Conservation (phyloP, 2,888 invertebrate genomes). For the Cryptosula pallasiana region DNA sequence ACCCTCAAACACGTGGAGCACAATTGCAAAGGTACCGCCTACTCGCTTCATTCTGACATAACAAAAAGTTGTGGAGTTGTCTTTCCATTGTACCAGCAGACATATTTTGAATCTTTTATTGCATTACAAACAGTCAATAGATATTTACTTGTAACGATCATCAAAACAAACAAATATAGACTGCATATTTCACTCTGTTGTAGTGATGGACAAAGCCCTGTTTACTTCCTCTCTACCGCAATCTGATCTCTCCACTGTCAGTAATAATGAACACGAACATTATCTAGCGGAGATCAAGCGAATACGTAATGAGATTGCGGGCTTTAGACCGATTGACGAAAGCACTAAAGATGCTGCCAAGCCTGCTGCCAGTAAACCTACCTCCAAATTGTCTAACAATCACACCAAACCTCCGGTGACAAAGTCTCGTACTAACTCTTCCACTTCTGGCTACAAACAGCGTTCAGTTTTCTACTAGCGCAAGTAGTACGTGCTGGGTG, state of each 20-base stretch:
- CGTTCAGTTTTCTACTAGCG: background rate
- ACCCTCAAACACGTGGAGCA: conserved; percentile 3
- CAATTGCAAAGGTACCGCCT: conserved; percentile 16
- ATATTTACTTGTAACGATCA: too few relatives aligned
- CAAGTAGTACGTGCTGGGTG: too few relatives aligned
- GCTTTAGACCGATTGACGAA: conserved; percentile 47
- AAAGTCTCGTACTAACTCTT: background rate
- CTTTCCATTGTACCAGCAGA: too few relatives aligned
- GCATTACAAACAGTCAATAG: too few relatives aligned
- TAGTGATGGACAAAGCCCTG: conserved; percentile 42
- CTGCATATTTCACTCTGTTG: too few relatives aligned
- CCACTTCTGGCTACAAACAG: background rate
- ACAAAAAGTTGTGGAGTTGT: too few relatives aligned
- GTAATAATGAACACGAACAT: conserved; percentile 35
- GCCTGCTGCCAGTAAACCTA: background rate
- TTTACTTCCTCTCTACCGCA: conserved; percentile 32
- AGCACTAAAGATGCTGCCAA: background rate
- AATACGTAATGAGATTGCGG: conserved; percentile 43
- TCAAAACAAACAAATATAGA: too few relatives aligned
- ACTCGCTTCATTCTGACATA: too few relatives aligned
- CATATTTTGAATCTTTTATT: too few relatives aligned
- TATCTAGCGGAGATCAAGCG: conserved; percentile 45
- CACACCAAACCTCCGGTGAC: background rate
- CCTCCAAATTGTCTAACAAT: background rate
- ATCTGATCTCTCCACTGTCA: conserved; percentile 15